Evolutionary conservation across 2,797 vertebrate species (phyloP), one percentile per base, ranked within the genome.

Genomic region (Pangasius krempfi): DNA sequence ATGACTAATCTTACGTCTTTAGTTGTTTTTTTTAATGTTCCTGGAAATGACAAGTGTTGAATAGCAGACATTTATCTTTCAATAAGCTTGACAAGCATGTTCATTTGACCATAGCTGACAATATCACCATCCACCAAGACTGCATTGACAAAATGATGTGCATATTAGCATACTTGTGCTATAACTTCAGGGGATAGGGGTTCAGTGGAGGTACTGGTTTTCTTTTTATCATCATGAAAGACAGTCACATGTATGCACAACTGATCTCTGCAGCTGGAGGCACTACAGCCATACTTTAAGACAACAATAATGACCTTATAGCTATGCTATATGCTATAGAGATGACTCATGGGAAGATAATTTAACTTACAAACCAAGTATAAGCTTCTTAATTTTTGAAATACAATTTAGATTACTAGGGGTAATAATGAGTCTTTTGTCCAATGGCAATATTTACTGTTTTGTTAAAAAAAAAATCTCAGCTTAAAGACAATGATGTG

Each of bases 251-350:
- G 81, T 86, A 25, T 30, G 25, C 60, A 83, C 58, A 84, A 86
- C 62, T 79, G 76, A 44, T 87, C 60, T 87, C 72, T 91, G 91
- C 92, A 94, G 93, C 92, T 94, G 92, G 89, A 92, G 72, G n/a
- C n/a, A 88, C 64, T 85, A 54, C 30, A 54, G 80, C 76, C 68
- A 56, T 90, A 92, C 75, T 70, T 92, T 89, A 91, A 79, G 80
- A 89, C 50, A 33, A 40, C 58, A n/a, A 72, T 86, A 62, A 90
- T 87, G n/a, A 54, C n/a, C 3, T 85, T 25, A 13, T 2, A 68
- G 22, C 58, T 27, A 6, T n/a, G 2, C 12, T 13, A n/a, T n/a
- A n/a, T n/a, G n/a, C n/a, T n/a, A n/a, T n/a, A n/a, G 30, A 18
- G 12, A 37, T 44, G 33, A 37, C 30, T 58, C 20, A 27, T 60